Conservation (phyloP, 2,888 invertebrate species). For the Nephrotoma appendiculata region DNA sequence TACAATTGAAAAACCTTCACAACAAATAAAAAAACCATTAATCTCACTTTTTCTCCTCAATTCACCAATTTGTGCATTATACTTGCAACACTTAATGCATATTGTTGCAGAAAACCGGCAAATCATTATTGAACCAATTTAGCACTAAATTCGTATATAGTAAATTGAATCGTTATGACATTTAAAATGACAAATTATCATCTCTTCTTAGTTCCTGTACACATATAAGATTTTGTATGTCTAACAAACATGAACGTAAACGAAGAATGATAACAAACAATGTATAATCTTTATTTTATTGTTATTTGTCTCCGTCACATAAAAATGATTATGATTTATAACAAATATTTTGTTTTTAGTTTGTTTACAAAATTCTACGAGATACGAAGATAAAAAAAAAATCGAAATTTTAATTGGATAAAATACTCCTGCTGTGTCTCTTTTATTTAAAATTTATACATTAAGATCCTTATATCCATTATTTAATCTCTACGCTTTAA, state of each 20-base stretch:
- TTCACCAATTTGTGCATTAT: not conserved
- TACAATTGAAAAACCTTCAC: not conserved
- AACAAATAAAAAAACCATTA: not conserved
- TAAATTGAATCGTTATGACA: not conserved
- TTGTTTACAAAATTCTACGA: not conserved
- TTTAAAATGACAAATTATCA: not conserved
- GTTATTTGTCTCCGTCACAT: not conserved
- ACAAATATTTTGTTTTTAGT: not conserved
- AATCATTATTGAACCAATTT: not conserved
- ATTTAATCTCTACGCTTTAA: not conserved
- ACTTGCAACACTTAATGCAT: not conserved
- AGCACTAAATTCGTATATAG: not conserved
- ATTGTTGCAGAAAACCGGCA: not conserved
- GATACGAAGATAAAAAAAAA: not conserved
- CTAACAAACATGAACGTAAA: not conserved
- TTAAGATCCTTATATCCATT: not conserved
- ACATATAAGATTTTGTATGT: no score
- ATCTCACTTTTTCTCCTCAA: not conserved
- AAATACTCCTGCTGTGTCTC: not conserved
- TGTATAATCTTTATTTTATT: not conserved
- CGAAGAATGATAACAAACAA: not conserved
- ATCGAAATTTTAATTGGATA: not conserved
- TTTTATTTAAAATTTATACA: not conserved
- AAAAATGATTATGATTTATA: not conserved
- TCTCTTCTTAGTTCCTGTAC: not conserved